These are phyloP conservation scores for Suncus etruscus DNA, from an alignment of 2,113 vertebrate genomes.

Conservation along the genomic window DNA sequence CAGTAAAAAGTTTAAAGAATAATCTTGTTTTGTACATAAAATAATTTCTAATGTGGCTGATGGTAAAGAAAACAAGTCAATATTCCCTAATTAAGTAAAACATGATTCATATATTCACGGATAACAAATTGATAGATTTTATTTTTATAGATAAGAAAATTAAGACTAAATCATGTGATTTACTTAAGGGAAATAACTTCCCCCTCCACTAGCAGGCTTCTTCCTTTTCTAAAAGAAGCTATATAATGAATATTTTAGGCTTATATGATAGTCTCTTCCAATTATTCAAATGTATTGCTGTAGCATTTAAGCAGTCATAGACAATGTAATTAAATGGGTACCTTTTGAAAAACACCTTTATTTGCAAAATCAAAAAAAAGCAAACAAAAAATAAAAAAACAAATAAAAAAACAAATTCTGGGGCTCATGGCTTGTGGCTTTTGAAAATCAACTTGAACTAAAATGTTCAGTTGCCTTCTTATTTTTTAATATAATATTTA, in stretches of 20 bases:
- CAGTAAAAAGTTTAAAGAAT: too few species aligned
- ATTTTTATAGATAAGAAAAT: conserved; percentile 6
- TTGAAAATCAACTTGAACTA: background rate
- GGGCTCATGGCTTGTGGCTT: background rate
- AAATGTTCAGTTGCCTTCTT: background rate
- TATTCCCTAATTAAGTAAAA: background rate
- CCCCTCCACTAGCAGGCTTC: background rate
- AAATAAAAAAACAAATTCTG: background rate
- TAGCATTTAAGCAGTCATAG: background rate
- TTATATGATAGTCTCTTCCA: background rate
- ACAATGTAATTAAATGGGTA: background rate
- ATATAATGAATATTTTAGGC: background rate
- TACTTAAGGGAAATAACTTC: background rate
- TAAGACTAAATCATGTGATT: background rate
- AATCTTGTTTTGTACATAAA: too few species aligned
- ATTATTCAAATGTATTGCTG: background rate
- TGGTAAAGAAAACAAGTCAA: background rate
- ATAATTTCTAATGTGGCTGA: conserved; percentile 14
- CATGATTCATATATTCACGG: background rate
- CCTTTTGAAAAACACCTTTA: background rate
- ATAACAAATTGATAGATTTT: background rate
- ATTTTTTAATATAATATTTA: background rate
- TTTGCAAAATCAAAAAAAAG: background rate
- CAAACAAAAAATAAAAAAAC: background rate
- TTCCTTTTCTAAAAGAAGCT: background rate